Conservation (phyloP, 2,888 invertebrate genomes). For the Charanyca ferruginea region DNA sequence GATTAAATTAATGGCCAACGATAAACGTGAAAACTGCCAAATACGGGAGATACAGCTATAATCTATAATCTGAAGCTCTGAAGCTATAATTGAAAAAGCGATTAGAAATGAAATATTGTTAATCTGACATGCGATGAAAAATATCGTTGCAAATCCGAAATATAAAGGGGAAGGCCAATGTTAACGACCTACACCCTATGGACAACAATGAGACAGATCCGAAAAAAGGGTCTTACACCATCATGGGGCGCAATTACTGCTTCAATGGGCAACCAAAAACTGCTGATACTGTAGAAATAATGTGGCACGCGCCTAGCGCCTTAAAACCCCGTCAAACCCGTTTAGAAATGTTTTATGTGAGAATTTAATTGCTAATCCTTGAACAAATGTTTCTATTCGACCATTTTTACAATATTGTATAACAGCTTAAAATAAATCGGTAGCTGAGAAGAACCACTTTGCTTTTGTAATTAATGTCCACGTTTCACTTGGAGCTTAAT, state of each 20-base stretch:
- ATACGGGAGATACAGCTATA: constrained; percentile 76
- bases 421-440: constrained; percentile 41
- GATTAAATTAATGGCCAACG: constrained; percentile 49
- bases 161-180: constrained; percentile 86
- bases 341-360: constrained; percentile 60
- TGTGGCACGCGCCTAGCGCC: constrained; percentile 71
- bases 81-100: constrained; percentile 72
- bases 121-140: constrained; percentile 85
- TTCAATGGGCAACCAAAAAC: constrained; percentile 81
- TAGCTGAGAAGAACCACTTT: constrained; percentile 23
- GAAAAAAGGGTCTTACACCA: constrained; percentile 86
- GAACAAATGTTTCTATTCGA: constrained; percentile 43
- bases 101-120: constrained; percentile 85
- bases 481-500: constrained; percentile 33
- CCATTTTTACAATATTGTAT: constrained; percentile 34
- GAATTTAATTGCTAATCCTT: constrained; percentile 53
- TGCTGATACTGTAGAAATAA: constrained; percentile 76
- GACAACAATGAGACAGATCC: constrained; percentile 84
- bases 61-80: too few relatives aligned
- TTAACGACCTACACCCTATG: constrained; percentile 89
- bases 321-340: constrained; percentile 69
- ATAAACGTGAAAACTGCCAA: constrained; percentile 66
- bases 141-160: constrained; percentile 84
- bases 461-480: constrained; percentile 43
- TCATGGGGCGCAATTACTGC: constrained; percentile 85